phyloP scores from a whole-genome alignment of 2,888 invertebrate species.

The Azorinus chamasolen region DNA sequence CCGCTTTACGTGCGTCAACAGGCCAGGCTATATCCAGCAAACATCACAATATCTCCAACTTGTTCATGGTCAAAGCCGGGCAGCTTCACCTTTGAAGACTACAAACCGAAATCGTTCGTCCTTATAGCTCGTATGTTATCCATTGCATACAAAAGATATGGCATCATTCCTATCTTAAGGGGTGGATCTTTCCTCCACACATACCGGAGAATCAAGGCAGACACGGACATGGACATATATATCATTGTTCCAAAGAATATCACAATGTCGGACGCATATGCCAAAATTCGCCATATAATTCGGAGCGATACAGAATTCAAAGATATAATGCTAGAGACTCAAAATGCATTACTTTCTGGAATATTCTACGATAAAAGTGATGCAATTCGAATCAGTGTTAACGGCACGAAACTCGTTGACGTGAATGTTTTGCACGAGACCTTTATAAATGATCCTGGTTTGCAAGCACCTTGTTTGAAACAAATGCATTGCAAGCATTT shows the following conservation, averaged over 20 bases:
- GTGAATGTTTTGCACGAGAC: slow-evolving; percentile 16
- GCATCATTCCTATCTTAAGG: slow-evolving; percentile 7
- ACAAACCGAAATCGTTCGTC: background rate
- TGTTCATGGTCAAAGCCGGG: slow-evolving; percentile 6
- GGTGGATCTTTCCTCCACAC: slow-evolving; percentile 10
- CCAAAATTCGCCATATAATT: background rate
- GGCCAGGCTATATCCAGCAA: slow-evolving; percentile 7
- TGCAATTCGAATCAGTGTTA: background rate
- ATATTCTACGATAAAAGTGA: slow-evolving; percentile 5
- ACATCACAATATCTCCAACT: background rate
- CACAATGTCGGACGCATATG: slow-evolving; percentile 9
- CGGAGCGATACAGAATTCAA: background rate
- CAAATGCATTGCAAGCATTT: too few relatives aligned
- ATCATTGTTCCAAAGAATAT: slow-evolving; percentile 11
- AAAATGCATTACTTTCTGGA: slow-evolving; percentile 1
- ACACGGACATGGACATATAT: slow-evolving; percentile 17
- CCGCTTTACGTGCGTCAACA: background rate
- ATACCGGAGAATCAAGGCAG: slow-evolving; percentile 2
- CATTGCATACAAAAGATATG: slow-evolving; percentile 2
- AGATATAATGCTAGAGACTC: slow-evolving; percentile 3
- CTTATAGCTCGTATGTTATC: slow-evolving; percentile 8
- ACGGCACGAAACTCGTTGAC: slow-evolving; percentile 5
- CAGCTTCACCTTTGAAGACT: background rate
- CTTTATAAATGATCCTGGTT: slow-evolving; percentile 9
- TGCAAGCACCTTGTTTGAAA: slow-evolving; percentile 14